A percentile compares a stretch with the other conserved stretches of the same genome.
These are phyloP conservation scores for Tanypteryx hageni DNA, from an alignment of 2,888 invertebrate genomes.

Conservation along the genomic window DNA sequence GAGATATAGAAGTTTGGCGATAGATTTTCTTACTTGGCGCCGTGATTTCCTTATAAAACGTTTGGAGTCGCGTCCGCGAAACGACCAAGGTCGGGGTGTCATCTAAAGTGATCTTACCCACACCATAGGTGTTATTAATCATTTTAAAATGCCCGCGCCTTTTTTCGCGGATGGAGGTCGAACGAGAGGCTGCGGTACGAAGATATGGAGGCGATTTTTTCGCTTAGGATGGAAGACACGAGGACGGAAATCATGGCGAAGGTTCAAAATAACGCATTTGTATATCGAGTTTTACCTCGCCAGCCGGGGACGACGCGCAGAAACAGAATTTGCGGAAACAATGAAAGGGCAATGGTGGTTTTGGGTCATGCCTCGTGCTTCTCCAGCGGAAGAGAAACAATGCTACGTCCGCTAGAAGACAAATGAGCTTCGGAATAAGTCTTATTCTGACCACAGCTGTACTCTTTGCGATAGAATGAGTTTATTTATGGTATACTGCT, in stretches of 20 bases:
- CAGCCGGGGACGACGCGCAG: neutral
- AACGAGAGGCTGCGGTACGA: neutral
- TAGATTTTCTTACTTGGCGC: neutral
- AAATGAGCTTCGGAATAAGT: neutral
- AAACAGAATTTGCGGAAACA: conserved; percentile 34
- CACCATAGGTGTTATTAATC: neutral
- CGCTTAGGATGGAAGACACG: neutral
- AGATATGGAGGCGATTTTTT: neutral
- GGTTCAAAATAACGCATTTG: neutral
- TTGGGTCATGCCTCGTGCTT: neutral
- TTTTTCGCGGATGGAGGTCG: neutral
- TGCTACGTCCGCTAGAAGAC: neutral
- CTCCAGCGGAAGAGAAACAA: conserved; percentile 25
- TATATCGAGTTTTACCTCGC: neutral
- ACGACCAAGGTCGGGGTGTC: neutral
- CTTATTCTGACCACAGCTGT: neutral
- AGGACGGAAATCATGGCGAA: neutral
- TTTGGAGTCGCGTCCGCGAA: neutral
- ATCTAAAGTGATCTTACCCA: neutral
- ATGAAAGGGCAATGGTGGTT: neutral
- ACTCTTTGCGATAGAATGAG: neutral
- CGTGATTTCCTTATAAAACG: conserved; percentile 29
- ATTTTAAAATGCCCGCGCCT: neutral
- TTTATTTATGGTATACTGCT: neutral
- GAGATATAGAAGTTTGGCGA: neutral